Conservation (phyloP, 2,888 invertebrate genomes). For the Syritta pipiens region DNA sequence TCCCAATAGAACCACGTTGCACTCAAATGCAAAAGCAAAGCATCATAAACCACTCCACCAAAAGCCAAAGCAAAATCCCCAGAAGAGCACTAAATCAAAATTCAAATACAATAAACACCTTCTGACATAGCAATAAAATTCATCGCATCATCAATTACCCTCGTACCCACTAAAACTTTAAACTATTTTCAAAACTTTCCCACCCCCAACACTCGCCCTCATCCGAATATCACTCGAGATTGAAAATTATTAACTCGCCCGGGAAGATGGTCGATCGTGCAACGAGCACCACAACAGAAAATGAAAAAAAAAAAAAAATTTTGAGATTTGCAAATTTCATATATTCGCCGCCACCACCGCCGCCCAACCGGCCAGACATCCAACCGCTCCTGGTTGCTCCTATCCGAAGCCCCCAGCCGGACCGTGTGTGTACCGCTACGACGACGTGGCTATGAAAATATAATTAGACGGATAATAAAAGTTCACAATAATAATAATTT, state of each 20-base stretch:
- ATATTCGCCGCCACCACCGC: conserved; percentile 12
- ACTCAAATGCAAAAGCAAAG: conserved; percentile 9
- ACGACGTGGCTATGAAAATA: conserved; percentile 57
- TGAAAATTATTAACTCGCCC: conserved; percentile 12
- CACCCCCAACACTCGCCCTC: neutral
- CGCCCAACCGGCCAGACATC: neutral
- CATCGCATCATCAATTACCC: conserved; percentile 61
- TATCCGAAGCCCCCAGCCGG: conserved; percentile 8
- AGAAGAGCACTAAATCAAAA: conserved; percentile 57
- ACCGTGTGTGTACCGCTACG: conserved; percentile 4
- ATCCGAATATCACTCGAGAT: neutral
- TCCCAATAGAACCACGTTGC: neutral
- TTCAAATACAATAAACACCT: conserved; percentile 62
- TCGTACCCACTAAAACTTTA: neutral
- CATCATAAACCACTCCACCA: conserved; percentile 3
- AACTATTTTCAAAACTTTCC: conserved; percentile 36
- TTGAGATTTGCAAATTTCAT: conserved; percentile 11
- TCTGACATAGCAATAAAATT: conserved; percentile 53
- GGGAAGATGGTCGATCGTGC: neutral
- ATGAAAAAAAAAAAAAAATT: too few species aligned
- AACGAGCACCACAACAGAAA: neutral
- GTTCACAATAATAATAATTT: conserved; percentile 66
- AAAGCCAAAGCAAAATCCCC: conserved; percentile 5
- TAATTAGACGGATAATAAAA: conserved; percentile 66
- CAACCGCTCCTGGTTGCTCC: neutral